Evolutionary conservation across 2,888 invertebrate genomes (phyloP), one percentile per base, ranked within the genome.

Genomic region (Bellardia pandia): DNA sequence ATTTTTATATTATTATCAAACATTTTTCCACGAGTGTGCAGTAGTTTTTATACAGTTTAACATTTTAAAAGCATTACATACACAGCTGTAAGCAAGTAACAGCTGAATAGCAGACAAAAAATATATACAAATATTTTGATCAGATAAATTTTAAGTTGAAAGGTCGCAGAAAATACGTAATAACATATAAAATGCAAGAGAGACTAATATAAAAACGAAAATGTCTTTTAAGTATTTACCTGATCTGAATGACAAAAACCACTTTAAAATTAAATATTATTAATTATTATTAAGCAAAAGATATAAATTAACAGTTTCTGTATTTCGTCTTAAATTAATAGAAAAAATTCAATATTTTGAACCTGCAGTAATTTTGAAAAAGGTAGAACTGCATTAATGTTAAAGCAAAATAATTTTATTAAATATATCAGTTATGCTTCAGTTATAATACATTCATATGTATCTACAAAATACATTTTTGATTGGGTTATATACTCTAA

Each of bases 131-230:
- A 37, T 23, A 48, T 45, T 76, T 64, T 53, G 62, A 23, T 71
- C 51, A 13, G 53, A 62, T 72, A 72, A 71, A 62, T 62, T 62
- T 79, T 53, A 30, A 62, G 71, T 30, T 62, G 62, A 79, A 79
- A 79, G 62, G 71, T 79, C 62, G 62, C 69, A 40, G 14, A 45
- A 71, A 53, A 51, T 79, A 79, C 71, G 71, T 79, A 62, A 79
- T 69, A 60, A 37, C 23, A 69, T 9, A 60, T 60, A 14, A 16
- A 58, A 37, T 13, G 51, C 11, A 9, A 51, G 37, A 8, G 58
- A 45, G 23, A 45, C 2, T 13, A 48, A 14, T 7, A 60, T n/a
- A 56, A 4, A 56, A 16, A 56, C 7, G 1, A 56, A 56, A 8
- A 56, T 5, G 3, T 16, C 1, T 23, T 23, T 45, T 16, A 40